Evolutionary conservation across 2,888 invertebrate species (phyloP), one percentile per base, ranked within the genome.

Genomic region (Meandrusa payeni): DNA sequence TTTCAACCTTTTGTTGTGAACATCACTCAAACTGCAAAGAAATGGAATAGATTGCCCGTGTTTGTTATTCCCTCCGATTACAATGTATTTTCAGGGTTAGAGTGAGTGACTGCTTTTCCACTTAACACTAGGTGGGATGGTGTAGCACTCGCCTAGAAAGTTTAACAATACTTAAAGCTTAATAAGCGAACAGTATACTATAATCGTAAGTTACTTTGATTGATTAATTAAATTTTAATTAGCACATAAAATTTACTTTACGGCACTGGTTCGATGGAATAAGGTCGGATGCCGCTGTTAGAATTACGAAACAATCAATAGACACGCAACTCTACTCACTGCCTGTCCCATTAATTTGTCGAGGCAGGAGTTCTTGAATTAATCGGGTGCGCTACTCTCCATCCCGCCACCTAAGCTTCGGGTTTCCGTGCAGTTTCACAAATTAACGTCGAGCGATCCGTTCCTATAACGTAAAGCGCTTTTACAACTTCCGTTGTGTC

Each of bases 381-480:
- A 80, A 80, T 80, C 72, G 77, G 61, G 66, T 58, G 59, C 65
- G 61, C 65, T 64, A 58, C 64, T 64, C 63, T 63, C 63, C 61
- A 41, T 54, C 58, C 61, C 58, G 61, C 65, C 56, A 65, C 64
- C 68, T 73, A 76, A 76, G 70, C 74, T 68, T 70, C 68, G 65
- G 76, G 69, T 75, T 76, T 75, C 76, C 72, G 64, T 74, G 74
- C 74, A 77, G 77, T 74, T 80, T 77, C 77, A 74, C 77, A 77
- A 79, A 77, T 81, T 76, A 78, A 76, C 76, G 69, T 74, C 70
- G 69, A 68, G 61, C 67, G 60, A 64, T 64, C 64, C 60, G 64
- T 69, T 71, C 64, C 66, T 69, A 72, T 72, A 70, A 69, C 65
- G 66, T 71, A 55, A 58, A 57, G 55, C 19, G 39, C 39, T 39